Evolutionary conservation across 2,888 invertebrate species (phyloP).

Genomic region (Eupithecia tripunctaria): DNA sequence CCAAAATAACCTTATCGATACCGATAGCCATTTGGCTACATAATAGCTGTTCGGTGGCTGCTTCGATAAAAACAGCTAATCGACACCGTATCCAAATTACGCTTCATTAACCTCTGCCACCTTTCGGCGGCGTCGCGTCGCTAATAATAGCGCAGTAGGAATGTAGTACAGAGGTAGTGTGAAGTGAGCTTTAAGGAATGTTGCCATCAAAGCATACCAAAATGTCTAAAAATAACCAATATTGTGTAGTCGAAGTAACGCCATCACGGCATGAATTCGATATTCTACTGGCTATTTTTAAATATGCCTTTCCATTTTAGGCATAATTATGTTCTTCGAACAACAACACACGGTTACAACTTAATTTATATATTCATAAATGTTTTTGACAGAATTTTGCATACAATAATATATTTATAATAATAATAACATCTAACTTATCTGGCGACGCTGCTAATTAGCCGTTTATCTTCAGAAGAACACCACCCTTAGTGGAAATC

Average conservation of each 20-base stretch:
- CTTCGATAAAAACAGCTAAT: constrained; percentile 64
- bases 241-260: not conserved
- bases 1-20: not conserved
- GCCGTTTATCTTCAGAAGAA: not conserved
- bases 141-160: constrained; percentile 53
- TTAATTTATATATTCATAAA: not conserved
- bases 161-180: constrained; percentile 6
- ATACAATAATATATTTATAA: too few species aligned
- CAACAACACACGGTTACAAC: not conserved
- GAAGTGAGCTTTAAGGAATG: constrained; percentile 5
- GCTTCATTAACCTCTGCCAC: constrained; percentile 67
- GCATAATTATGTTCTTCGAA: not conserved
- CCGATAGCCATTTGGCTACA: constrained; percentile 3
- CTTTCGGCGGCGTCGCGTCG: constrained; percentile 21
- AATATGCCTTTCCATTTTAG: not conserved
- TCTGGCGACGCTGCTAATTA: too few species aligned
- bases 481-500: not conserved
- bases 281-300: not conserved
- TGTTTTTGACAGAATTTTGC: not conserved
- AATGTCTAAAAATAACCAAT: not conserved
- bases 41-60: constrained; percentile 5
- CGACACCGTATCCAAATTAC: constrained; percentile 69
- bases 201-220: not conserved
- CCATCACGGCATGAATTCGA: not conserved
- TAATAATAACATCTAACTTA: not conserved